Evolutionary conservation across 2,797 vertebrate genomes (phyloP), one percentile per base, ranked within the genome.

Genomic region (Gila robusta): DNA sequence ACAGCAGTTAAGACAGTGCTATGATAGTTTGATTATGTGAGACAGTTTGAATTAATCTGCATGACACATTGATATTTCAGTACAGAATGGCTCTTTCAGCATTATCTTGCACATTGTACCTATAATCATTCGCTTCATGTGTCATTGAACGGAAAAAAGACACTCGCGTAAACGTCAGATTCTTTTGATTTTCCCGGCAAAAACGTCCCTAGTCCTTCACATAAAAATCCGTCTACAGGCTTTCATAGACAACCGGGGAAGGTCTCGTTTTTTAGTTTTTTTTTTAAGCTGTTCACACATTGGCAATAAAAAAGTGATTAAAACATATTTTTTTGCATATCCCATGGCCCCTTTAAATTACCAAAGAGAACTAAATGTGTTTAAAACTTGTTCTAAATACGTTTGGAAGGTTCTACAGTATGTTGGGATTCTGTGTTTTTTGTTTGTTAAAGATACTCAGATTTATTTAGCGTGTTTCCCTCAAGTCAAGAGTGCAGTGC

Each of bases 401-500:
- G 10, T 11, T 47, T 52, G n/a, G 3, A 47, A 28, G 10, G 14
- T 82, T 72, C 71, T 47, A 47, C 3, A 12, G 11, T 28, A 23
- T 66, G 54, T 81, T 81, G 72, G 16, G 2, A 26, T 64, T 28
- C 12, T 64, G n/a, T 35, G 9, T 74, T 67, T 71, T 88, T n/a
- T 59, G 35, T 79, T 80, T 83, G 79, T 37, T 81, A 83, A 70
- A 64, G 59, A 6, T 16, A 37, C 62, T 64, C 8, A 26, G 49
- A 56, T 70, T 62, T 32, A 32, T 19, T 72, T 69, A 37, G 23
- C 39, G 9, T 17, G 41, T 79, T 79, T 85, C n/a, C 59, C 32
- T 86, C 79, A 86, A 76, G 79, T 32, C 35, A 41, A 77, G 62
- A 64, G 41, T 81, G 28, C 72, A 70, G 32, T 52, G 23, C 71